Evolutionary conservation across 2,888 invertebrate species (phyloP).

Genomic region (Heliconius aoede): DNA sequence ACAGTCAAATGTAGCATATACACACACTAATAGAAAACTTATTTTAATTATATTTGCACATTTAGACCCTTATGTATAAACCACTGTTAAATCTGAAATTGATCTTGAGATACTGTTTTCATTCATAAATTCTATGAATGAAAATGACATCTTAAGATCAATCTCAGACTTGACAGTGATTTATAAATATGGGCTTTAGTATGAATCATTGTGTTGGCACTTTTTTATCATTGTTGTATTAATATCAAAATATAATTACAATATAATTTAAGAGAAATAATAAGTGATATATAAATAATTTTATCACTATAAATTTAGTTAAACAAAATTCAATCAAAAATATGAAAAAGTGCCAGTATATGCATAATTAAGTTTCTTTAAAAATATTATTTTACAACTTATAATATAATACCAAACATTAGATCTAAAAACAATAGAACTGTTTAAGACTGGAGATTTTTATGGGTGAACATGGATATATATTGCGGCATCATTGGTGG

Average conservation of each 20-base stretch:
- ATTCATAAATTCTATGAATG: too few relatives aligned
- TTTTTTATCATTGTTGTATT: background rate
- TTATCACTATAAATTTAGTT: background rate
- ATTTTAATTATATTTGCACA: background rate
- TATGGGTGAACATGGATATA: conserved; percentile 77
- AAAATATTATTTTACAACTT: conserved; percentile 23
- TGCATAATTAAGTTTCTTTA: background rate
- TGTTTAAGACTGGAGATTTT: conserved; percentile 69
- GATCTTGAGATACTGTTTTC: too few relatives aligned
- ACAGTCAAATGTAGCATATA: background rate
- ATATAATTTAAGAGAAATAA: background rate
- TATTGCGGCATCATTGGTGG: conserved; percentile 75
- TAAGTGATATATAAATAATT: background rate
- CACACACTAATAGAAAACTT: background rate
- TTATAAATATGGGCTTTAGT: too few relatives aligned
- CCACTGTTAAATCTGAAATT: too few relatives aligned
- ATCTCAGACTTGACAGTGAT: too few relatives aligned
- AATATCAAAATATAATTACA: background rate
- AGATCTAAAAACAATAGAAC: conserved; percentile 21
- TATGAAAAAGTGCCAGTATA: conserved; percentile 2
- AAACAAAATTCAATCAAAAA: background rate
- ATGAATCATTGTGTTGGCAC: background rate
- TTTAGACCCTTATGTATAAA: too few relatives aligned
- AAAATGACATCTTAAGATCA: too few relatives aligned
- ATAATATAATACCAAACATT: conserved; percentile 6